Evolutionary conservation across 2,113 vertebrate genomes (phyloP).

Genomic region (Myxocyprinus asiaticus): DNA sequence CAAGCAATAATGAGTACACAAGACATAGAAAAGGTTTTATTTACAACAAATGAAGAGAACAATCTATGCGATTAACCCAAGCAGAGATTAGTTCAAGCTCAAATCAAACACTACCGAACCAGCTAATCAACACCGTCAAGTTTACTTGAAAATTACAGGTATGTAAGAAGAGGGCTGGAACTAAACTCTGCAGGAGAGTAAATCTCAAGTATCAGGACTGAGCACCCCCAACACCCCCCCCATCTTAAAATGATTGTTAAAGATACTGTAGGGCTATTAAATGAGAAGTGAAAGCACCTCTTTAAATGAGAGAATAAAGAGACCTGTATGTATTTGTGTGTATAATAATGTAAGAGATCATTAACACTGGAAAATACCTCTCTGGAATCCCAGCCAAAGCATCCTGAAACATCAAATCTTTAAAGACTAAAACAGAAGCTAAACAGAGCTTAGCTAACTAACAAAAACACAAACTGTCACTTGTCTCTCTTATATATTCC

Average conservation of each 20-base stretch:
- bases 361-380: constrained; percentile 34
- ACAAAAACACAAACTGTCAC: neutral
- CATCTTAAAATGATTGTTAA: neutral
- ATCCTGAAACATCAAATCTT: constrained; percentile 30
- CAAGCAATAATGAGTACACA: constrained; percentile 99
- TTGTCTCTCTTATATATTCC: no score
- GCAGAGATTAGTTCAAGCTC: no score
- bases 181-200: neutral
- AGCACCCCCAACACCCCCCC: neutral
- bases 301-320: neutral
- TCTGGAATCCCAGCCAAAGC: constrained; percentile 43
- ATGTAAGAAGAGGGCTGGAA: no score
- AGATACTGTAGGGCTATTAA: neutral
- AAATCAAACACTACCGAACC: no score
- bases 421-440: no score
- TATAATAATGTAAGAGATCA: neutral
- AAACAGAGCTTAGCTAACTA: neutral
- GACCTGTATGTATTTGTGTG: neutral
- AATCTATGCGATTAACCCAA: constrained; percentile 11
- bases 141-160: no score
- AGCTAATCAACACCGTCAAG: no score
- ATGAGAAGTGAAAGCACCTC: constrained; percentile 2
- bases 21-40: constrained; percentile 85
- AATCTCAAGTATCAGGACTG: constrained; percentile 9
- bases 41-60: constrained; percentile 56